Percentiles rank a stretch among this genome's conserved stretches.
These are phyloP conservation scores for Chrysomela aeneicollis DNA, from an alignment of 2,888 invertebrate genomes.

Conservation along the genomic window DNA sequence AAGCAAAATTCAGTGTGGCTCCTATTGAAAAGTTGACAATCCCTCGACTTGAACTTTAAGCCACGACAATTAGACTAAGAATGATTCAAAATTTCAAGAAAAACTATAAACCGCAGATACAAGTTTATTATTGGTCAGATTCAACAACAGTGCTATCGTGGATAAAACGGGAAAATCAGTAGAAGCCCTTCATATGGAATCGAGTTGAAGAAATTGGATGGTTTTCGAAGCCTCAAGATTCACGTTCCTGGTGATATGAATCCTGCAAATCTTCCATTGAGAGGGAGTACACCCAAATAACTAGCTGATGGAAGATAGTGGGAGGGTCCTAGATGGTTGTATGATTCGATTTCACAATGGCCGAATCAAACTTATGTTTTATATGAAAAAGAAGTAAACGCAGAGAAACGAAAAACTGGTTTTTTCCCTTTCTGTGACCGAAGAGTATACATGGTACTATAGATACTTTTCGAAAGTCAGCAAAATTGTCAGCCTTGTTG, in stretches of 20 bases:
- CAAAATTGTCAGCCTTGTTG: no score
- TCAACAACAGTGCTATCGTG: constrained; percentile 46
- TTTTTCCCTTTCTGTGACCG: not conserved
- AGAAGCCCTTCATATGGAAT: no score
- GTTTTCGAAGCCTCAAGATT: not conserved
- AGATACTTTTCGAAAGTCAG: no score
- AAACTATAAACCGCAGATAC: constrained; percentile 8
- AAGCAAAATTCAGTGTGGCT: constrained; percentile 21
- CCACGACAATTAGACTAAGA: constrained; percentile 22
- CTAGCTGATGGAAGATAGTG: no score
- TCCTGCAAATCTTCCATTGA: no score
- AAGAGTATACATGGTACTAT: no score
- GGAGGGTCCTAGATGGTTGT: not conserved
- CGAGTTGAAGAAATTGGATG: no score
- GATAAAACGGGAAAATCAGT: constrained; percentile 35
- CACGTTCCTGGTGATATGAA: no score
- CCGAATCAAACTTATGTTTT: not conserved
- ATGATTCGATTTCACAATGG: constrained; percentile 13
- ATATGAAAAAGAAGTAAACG: not conserved
- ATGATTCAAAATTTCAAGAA: constrained; percentile 3
- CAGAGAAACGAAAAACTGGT: not conserved
- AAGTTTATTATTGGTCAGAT: constrained; percentile 46
- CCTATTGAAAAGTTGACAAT: constrained; percentile 20
- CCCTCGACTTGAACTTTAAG: constrained; percentile 31
- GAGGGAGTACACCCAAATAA: no score